Conservation (phyloP, 2,113 vertebrate species). For the Cebus imitator region DNA sequence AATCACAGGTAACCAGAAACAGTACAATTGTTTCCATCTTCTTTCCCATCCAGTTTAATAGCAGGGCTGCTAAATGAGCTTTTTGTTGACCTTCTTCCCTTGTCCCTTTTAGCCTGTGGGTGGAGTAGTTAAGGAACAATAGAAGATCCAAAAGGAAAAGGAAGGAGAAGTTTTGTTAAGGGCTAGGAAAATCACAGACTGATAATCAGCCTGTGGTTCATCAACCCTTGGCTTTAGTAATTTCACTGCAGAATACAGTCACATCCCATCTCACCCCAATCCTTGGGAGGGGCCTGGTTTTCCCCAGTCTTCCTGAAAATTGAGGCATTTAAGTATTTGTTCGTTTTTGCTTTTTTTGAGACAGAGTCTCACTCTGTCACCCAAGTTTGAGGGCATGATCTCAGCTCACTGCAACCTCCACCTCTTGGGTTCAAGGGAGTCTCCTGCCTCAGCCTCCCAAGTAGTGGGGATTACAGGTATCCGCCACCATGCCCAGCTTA, state of each 20-base stretch:
- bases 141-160: constrained; percentile 37
- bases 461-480: no score
- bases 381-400: no score
- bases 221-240: not conserved
- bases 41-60: not conserved
- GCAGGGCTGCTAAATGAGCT: not conserved
- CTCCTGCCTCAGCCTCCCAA: no score
- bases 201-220: not conserved
- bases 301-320: not conserved
- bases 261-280: not conserved
- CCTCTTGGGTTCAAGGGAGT: no score
- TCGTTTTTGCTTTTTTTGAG: no score
- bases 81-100: not conserved
- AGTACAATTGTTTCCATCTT: not conserved
- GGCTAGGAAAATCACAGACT: not conserved
- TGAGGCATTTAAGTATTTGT: not conserved
- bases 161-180: constrained; percentile 32
- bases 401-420: no score
- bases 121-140: constrained; percentile 29
- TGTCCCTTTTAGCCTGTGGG: constrained; percentile 1
- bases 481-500: no score
- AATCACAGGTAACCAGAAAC: constrained; percentile 15
- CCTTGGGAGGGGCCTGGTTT: not conserved
- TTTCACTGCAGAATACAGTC: not conserved
- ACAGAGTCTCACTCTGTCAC: no score